Percentiles rank a stretch among this genome's conserved stretches.
These are phyloP conservation scores for Mionectes olivaceus DNA, from an alignment of 2,797 vertebrate species.

Conservation along the genomic window DNA sequence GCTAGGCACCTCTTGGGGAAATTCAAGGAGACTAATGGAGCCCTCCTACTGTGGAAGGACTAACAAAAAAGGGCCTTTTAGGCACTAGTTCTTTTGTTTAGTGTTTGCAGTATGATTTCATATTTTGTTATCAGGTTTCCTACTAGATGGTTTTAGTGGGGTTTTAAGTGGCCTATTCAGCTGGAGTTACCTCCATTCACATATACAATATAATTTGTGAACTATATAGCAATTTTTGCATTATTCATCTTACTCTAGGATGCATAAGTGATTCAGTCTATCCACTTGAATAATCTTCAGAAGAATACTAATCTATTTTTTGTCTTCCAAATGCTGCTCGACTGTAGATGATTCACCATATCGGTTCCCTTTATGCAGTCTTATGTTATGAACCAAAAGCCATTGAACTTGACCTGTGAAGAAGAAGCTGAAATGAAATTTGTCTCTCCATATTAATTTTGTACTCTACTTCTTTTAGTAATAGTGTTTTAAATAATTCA, in stretches of 20 bases:
- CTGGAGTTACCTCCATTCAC: background rate
- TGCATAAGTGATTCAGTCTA: background rate
- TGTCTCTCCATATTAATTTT: background rate
- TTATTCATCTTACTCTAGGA: background rate
- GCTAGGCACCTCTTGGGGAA: background rate
- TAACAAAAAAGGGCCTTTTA: background rate
- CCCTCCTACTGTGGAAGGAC: background rate
- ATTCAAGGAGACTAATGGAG: background rate
- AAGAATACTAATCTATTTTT: background rate
- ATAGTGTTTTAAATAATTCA: background rate
- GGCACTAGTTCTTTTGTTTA: background rate
- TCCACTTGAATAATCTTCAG: background rate
- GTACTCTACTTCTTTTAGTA: background rate
- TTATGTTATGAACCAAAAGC: background rate
- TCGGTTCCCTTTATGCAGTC: background rate
- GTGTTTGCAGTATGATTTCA: background rate
- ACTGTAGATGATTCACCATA: background rate
- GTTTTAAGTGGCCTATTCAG: background rate
- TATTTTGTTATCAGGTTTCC: background rate
- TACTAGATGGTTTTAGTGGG: background rate
- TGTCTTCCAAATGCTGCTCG: background rate
- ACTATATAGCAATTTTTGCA: background rate
- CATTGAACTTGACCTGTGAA: background rate
- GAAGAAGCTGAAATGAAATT: background rate
- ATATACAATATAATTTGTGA: fast-evolving